phyloP scores from a whole-genome alignment of 2,113 vertebrate species.

The Turnix velox region DNA sequence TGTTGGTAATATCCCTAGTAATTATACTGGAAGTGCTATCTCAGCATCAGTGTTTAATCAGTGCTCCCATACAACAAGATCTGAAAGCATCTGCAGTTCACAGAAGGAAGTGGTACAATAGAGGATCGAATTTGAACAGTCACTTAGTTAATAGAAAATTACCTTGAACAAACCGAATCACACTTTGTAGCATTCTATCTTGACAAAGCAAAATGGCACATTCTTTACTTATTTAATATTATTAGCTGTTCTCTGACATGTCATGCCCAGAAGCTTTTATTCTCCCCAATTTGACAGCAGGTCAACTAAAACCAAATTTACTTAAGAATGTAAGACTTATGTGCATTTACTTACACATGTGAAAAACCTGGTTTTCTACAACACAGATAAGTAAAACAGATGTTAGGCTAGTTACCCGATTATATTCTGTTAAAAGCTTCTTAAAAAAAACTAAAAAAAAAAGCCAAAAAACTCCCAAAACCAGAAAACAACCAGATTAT shows the following conservation, averaged over 20 bases:
- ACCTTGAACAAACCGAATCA: background rate
- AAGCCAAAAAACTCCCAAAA: too few species aligned
- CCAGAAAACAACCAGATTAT: background rate
- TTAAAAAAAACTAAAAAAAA: background rate
- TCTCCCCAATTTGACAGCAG: background rate
- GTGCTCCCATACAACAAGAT: background rate
- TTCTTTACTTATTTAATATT: background rate
- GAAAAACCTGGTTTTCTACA: background rate
- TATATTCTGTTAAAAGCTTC: background rate
- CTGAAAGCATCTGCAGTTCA: background rate
- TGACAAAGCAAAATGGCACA: background rate
- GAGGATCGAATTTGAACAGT: background rate
- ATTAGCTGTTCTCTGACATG: background rate
- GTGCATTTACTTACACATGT: background rate
- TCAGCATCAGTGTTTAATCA: background rate
- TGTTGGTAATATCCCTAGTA: background rate
- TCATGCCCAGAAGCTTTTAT: background rate
- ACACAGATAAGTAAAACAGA: background rate
- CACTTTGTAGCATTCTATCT: background rate
- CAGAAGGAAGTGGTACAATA: background rate
- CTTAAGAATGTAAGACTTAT: background rate
- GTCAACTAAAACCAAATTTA: background rate
- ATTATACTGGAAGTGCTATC: background rate
- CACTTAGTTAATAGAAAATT: background rate
- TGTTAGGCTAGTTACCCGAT: background rate